phyloP scores from a whole-genome alignment of 2,797 vertebrate genomes.

The Antrozous pallidus region DNA sequence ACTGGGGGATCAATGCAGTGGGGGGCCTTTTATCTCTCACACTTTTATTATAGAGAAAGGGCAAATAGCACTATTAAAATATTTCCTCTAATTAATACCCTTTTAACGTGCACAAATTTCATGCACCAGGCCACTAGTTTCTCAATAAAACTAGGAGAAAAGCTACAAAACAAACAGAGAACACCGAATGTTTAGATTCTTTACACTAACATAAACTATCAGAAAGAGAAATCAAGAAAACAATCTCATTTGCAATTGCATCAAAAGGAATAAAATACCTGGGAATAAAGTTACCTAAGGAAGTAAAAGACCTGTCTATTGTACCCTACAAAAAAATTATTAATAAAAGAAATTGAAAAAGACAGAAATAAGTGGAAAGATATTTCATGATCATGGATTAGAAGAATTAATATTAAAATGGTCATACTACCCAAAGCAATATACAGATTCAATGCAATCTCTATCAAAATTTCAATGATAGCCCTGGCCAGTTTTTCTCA shows the following conservation, averaged over 20 bases:
- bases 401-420: neutral
- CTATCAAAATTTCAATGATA: neutral
- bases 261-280: neutral
- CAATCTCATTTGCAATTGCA: neutral
- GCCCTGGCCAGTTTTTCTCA: too few species aligned
- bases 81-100: too few species aligned
- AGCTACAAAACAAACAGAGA: neutral
- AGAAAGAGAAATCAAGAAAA: neutral
- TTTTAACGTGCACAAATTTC: too few species aligned
- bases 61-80: too few species aligned
- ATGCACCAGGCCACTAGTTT: too few species aligned
- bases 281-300: neutral
- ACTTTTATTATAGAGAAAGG: too few species aligned
- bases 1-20: too few species aligned
- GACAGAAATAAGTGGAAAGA: neutral
- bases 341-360: neutral
- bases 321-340: too few species aligned
- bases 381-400: neutral
- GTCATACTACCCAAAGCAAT: neutral
- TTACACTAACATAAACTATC: neutral
- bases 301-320: neutral
- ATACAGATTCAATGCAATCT: neutral
- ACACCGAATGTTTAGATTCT: neutral
- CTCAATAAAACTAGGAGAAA: neutral
- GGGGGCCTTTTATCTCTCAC: too few species aligned